These are phyloP conservation scores for Augiades crinisus DNA, from an alignment of 2,888 invertebrate species.

Conservation along the genomic window DNA sequence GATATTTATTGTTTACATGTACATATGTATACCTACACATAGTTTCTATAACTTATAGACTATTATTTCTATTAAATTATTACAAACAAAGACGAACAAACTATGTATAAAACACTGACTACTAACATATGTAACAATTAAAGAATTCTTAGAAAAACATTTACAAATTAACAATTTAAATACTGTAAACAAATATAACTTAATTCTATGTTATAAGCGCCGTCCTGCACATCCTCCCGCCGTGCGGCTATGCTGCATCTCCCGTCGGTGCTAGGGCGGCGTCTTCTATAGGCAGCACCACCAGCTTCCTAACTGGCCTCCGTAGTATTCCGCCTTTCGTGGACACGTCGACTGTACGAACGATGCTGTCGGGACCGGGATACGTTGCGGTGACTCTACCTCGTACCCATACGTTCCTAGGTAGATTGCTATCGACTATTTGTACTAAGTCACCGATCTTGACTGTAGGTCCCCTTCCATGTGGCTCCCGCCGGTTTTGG, in stretches of 20 bases:
- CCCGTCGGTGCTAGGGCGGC: background rate
- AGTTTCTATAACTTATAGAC: no score
- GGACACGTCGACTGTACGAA: conserved; percentile 20
- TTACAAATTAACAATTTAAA: no score
- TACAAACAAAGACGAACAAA: no score
- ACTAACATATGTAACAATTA: no score
- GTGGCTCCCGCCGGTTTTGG: conserved; percentile 30
- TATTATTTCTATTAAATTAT: no score
- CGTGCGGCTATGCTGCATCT: background rate
- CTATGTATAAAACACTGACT: no score
- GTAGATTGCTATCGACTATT: conserved; percentile 21
- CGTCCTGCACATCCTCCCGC: conserved; percentile 4
- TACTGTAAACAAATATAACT: no score
- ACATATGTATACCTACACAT: no score
- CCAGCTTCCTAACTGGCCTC: conserved; percentile 3
- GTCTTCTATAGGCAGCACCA: background rate
- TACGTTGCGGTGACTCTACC: conserved; percentile 8
- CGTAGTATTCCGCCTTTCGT: conserved; percentile 20
- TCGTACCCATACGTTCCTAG: conserved; percentile 26
- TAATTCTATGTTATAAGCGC: background rate
- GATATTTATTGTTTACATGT: no score
- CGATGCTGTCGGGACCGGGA: conserved; percentile 25
- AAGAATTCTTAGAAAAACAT: no score
- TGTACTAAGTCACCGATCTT: conserved; percentile 20
- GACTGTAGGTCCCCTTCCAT: background rate